phyloP scores from a whole-genome alignment of 2,888 invertebrate species.

The Acronicta aceris region DNA sequence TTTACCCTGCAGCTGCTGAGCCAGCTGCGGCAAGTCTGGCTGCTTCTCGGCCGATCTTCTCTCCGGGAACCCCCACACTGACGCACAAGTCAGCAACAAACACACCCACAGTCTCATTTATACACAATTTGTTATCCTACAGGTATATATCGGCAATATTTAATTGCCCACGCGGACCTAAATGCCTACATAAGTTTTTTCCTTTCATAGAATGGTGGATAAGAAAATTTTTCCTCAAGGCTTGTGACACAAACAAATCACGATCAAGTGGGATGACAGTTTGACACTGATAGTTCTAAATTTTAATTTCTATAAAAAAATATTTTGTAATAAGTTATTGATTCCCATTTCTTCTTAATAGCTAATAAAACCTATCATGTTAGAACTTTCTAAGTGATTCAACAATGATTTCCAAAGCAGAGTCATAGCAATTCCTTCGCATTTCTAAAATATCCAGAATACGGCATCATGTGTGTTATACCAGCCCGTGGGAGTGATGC shows the following conservation, averaged over 20 bases:
- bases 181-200: conserved; percentile 65
- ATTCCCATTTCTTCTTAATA: conserved; percentile 34
- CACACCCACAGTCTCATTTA: conserved; percentile 78
- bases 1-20: conserved; percentile 56
- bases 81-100: conserved; percentile 71
- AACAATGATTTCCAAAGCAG: no score
- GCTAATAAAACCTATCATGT: neutral
- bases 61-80: conserved; percentile 76
- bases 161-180: conserved; percentile 60
- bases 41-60: conserved; percentile 57
- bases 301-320: conserved; percentile 50
- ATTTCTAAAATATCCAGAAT: no score
- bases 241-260: conserved; percentile 74
- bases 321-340: neutral
- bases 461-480: no score
- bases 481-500: no score
- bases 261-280: conserved; percentile 67
- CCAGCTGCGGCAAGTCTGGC: conserved; percentile 49
- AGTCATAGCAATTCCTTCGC: neutral
- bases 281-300: conserved; percentile 64
- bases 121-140: conserved; percentile 60
- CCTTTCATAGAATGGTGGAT: conserved; percentile 69
- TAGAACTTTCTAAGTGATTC: no score
- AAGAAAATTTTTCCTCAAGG: conserved; percentile 60
- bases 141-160: conserved; percentile 64